Percentiles rank a stretch among this genome's conserved stretches.
These are phyloP conservation scores for Alcis repandata DNA, from an alignment of 2,888 invertebrate species.

Conservation along the genomic window DNA sequence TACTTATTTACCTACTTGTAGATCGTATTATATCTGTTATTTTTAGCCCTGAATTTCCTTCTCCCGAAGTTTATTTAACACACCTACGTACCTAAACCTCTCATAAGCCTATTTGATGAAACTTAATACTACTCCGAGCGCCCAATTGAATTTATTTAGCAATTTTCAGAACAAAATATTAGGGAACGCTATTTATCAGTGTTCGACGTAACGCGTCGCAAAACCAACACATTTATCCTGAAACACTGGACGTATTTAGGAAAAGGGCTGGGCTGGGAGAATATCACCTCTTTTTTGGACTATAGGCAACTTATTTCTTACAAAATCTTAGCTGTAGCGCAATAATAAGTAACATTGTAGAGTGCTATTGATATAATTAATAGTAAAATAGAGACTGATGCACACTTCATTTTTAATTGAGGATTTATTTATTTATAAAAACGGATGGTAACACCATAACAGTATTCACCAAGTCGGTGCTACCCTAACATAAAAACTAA, in stretches of 20 bases:
- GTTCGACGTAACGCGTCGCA: slow-evolving; percentile 67
- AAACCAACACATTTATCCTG: slow-evolving; percentile 77
- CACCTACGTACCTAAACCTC: slow-evolving; percentile 42
- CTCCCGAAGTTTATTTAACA: slow-evolving; percentile 38
- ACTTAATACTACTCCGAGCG: slow-evolving; percentile 59
- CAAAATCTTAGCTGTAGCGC: too few relatives aligned
- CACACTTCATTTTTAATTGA: too few relatives aligned
- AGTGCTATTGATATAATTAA: too few relatives aligned
- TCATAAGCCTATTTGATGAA: slow-evolving; percentile 58
- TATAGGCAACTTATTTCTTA: too few relatives aligned
- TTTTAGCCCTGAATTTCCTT: slow-evolving; percentile 19
- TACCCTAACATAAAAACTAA: too few relatives aligned
- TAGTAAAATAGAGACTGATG: too few relatives aligned
- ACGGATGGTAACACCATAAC: too few relatives aligned
- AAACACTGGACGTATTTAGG: slow-evolving; percentile 30
- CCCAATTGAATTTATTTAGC: slow-evolving; percentile 78
- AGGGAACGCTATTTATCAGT: slow-evolving; percentile 75
- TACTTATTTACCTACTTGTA: neutral
- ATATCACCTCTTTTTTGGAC: neutral
- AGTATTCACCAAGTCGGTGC: too few relatives aligned
- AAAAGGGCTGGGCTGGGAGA: neutral
- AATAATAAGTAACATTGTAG: too few relatives aligned
- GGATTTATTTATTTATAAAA: too few relatives aligned
- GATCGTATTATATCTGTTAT: neutral
- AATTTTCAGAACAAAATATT: slow-evolving; percentile 78